Percentiles rank a stretch among this genome's conserved stretches.
Conservation (phyloP, 2,797 vertebrate genomes). For the Eremophila alpestris region DNA sequence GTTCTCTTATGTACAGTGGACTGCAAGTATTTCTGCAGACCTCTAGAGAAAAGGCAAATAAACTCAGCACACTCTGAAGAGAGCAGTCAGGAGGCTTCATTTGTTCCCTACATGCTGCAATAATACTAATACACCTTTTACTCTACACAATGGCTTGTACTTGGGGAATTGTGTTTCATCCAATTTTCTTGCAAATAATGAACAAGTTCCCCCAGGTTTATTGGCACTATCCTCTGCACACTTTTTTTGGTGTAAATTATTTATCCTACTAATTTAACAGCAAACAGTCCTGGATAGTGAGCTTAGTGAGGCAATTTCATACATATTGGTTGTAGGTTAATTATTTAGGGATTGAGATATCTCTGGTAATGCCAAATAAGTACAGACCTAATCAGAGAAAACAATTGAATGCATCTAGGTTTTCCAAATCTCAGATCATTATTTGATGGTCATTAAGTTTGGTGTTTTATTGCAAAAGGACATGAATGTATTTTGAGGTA, state of each 20-base stretch:
- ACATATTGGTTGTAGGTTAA: conserved; percentile 74
- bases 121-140: conserved; percentile 46
- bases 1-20: neutral
- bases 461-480: conserved; percentile 10
- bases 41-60: conserved; percentile 9
- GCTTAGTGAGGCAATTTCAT: conserved; percentile 74
- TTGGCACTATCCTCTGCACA: conserved; percentile 62
- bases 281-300: conserved; percentile 69
- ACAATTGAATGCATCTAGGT: conserved; percentile 23
- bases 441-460: conserved; percentile 19
- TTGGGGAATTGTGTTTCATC: conserved; percentile 69
- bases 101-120: conserved; percentile 26
- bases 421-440: conserved; percentile 43
- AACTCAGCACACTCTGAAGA: neutral
- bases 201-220: conserved; percentile 71
- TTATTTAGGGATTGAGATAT: conserved; percentile 78
- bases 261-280: conserved; percentile 78
- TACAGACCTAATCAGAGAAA: conserved; percentile 62
- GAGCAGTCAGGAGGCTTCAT: conserved; percentile 22
- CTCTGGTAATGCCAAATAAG: conserved; percentile 72
- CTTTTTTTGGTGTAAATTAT: conserved; percentile 78
- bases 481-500: neutral
- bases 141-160: conserved; percentile 42
- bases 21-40: neutral
- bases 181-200: conserved; percentile 77